Conservation (phyloP, 2,113 vertebrate genomes). For the Podilymbus podiceps region DNA sequence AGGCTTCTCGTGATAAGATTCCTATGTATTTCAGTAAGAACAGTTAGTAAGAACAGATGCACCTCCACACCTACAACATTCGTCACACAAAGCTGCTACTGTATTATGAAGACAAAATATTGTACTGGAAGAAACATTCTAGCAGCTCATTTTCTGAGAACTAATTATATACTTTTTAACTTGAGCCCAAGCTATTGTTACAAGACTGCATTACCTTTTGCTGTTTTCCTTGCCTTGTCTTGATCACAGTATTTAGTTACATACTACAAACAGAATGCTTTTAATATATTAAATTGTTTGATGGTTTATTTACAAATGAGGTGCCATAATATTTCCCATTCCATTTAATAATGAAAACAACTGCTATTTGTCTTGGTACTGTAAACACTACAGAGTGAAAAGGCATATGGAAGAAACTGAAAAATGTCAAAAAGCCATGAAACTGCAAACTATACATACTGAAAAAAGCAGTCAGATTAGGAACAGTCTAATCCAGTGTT, state of each 20-base stretch:
- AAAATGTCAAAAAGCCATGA: background rate
- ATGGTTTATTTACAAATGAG: background rate
- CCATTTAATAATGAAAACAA: background rate
- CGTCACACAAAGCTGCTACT: background rate
- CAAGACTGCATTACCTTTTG: background rate
- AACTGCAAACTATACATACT: background rate
- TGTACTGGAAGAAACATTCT: background rate
- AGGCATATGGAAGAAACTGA: background rate
- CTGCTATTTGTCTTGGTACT: background rate
- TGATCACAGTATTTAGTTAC: background rate
- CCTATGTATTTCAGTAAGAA: background rate
- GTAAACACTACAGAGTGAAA: background rate
- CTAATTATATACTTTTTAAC: background rate
- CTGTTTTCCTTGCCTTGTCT: background rate
- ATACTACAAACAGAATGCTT: background rate
- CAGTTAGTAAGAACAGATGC: background rate
- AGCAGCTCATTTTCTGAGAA: background rate
- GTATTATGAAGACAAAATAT: background rate
- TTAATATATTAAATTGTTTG: background rate
- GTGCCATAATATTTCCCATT: background rate
- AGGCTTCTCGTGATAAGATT: background rate
- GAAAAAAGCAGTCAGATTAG: background rate
- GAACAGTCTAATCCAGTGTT: background rate
- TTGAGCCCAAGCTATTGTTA: background rate
- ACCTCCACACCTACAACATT: background rate